Base-by-base conservation (phyloP, 2,113 vertebrate species). In the Nycticorax nycticorax region DNA sequence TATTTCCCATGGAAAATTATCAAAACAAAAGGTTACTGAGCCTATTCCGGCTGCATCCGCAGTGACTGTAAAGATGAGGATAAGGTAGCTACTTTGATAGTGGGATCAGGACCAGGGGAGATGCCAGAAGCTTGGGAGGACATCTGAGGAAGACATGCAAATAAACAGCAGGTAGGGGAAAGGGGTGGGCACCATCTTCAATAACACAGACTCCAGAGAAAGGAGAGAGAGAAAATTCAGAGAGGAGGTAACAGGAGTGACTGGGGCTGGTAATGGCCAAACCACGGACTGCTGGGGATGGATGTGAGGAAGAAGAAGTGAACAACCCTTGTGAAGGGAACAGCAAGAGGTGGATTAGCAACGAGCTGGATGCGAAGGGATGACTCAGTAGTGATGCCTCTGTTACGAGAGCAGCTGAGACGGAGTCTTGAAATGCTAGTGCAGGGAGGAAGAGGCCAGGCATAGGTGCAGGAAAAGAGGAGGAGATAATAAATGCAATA, bases 321-420 rank as follows among this genome's bases (percentile, higher is more conserved):
- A 86, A 66, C 24, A 79, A 32, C 17, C 14, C 72, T 78, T 75
- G n/a, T 24, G 69, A 83, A 71, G 30, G 52, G 72, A 89, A 64
- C 55, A 76, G 72, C 62, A 84, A 57, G 30, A 79, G 28, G 15
- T 60, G 62, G 41, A 59, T 75, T 71, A 89, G 43, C 30, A 64
- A 69, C 0, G 4, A 75, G 47, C 67, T 94, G 57, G 32, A 47
- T 67, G 53, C 0, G 1, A 71, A 83, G n/a, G 72, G 47, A 67
- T 92, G 88, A 92, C 85, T 96, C 72, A 75, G 63, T 83, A 69
- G 56, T 48, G 81, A 72, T 80, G 76, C 63, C 48, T 83, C n/a
- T 56, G 8, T 48, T 67, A 52, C 1, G 12, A 60, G 33, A 62
- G 80, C n/a, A 73, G 41, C n/a, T 86, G 85, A 75, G 85, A 47